A percentile compares a stretch with the other conserved stretches of the same genome.
phyloP scores from a whole-genome alignment of 2,113 vertebrate species.

The Anarrhichthys ocellatus region DNA sequence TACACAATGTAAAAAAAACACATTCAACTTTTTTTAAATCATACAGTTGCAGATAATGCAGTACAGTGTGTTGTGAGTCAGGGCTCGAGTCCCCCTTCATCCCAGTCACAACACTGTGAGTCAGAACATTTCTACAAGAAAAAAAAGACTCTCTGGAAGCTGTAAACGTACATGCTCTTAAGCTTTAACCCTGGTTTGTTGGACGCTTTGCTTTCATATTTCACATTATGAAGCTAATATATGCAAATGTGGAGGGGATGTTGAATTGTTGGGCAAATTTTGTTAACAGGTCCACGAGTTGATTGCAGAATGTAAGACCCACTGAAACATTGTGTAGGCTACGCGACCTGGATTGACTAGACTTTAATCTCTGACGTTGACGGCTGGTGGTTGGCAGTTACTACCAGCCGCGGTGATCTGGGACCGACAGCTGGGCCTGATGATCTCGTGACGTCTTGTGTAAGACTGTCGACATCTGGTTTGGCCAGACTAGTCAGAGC shows the following conservation, averaged over 20 bases:
- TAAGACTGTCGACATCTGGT: conserved; percentile 45
- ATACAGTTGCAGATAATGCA: conserved; percentile 3
- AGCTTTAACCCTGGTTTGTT: neutral
- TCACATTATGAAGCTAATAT: too few relatives aligned
- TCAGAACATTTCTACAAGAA: conserved; percentile 23
- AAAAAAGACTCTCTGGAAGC: neutral
- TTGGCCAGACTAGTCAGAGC: conserved; percentile 21
- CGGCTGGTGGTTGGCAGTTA: conserved; percentile 12
- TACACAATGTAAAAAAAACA: neutral
- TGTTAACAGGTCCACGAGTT: neutral
- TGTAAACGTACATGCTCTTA: neutral
- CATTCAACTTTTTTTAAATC: too few relatives aligned
- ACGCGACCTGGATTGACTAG: neutral
- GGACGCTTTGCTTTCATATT: neutral
- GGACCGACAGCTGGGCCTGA: conserved; percentile 6
- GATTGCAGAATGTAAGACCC: neutral
- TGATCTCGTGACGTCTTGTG: conserved; percentile 11
- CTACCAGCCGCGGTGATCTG: neutral
- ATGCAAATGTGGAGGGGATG: neutral
- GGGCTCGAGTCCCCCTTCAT: neutral
- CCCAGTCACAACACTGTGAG: conserved; percentile 56
- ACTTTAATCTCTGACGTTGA: neutral
- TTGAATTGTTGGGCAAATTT: neutral
- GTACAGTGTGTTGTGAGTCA: neutral
- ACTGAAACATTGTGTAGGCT: neutral